Evolutionary conservation across 2,113 vertebrate genomes (phyloP).

Genomic region (Rallus limicola): DNA sequence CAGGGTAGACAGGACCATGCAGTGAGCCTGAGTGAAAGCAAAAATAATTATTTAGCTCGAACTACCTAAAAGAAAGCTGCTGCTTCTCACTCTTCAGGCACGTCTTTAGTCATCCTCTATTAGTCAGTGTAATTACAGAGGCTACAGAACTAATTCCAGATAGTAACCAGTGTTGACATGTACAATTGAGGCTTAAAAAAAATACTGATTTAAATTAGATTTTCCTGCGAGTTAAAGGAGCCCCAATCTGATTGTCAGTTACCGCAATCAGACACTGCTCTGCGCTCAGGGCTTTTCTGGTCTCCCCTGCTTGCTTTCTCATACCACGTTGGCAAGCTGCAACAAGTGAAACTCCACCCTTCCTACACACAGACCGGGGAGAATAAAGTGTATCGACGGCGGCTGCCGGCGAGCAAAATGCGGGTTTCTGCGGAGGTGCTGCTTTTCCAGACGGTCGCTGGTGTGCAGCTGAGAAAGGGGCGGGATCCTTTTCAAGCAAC

Average conservation of each 20-base stretch:
- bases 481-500: conserved; percentile 49
- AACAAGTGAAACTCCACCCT: conserved; percentile 70
- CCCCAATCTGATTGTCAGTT: background rate
- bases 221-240: background rate
- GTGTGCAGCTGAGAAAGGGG: conserved; percentile 58
- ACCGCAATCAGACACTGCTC: background rate
- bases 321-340: conserved; percentile 41
- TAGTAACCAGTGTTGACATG: background rate
- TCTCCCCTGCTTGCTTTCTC: conserved; percentile 25
- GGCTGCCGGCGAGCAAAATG: conserved; percentile 15
- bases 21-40: background rate
- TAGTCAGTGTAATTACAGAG: background rate
- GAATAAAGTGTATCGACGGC: conserved; percentile 8
- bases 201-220: background rate
- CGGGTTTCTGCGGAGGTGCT: conserved; percentile 46
- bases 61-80: background rate
- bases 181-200: background rate
- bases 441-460: conserved; percentile 23
- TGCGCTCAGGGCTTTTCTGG: background rate
- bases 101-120: background rate
- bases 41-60: background rate
- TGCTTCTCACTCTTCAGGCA: background rate
- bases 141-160: background rate
- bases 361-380: background rate
- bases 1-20: background rate